Evolutionary conservation across 2,888 invertebrate genomes (phyloP), one percentile per base, ranked within the genome.

Genomic region (Tenthredo amoena): DNA sequence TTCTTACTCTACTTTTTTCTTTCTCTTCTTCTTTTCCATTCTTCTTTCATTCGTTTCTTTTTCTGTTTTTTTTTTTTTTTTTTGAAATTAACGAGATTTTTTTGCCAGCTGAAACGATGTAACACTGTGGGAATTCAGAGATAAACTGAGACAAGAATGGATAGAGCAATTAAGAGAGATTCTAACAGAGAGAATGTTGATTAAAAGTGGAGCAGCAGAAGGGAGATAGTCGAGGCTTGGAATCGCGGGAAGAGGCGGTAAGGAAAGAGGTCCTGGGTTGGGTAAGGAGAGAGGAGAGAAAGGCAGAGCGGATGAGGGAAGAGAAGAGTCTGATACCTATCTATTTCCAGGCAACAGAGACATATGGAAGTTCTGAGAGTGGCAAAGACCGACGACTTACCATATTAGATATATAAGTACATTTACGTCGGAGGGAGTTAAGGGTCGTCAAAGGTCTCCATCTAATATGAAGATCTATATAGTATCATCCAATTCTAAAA

Each of bases 81-180:
- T 37, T 31, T 5, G 34, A 82, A 82, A 82, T 82, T 65, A 82
- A 82, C 21, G 62, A 82, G 65, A 82, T 65, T 65, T 65, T 65
- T 79, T 47, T 37, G 18, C 55, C 79, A n/a, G 79, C 10, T 55
- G 79, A 26, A 50, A 79, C 79, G 47, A 21, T 65, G 65, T 62
- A 82, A 82, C 40, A n/a, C 40, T 43, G 43, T 18, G 82, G 43
- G 82, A 82, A 82, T 82, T 82, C 26, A 65, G 82, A 82, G 82
- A 82, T 82, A 82, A 82, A 82, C 82, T 40, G 82, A 37, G 82
- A 82, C 82, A 82, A 65, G 82, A 82, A 82, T 82, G 82, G 82
- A 79, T 79, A 79, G 58, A 55, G 79, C 55, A 79, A 79, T 82
- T 82, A 65, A 65, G 82, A 62, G 65, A 82, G 65, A 82, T 82